phyloP scores from a whole-genome alignment of 1,140 invertebrate species.

The Venturia canescens region DNA sequence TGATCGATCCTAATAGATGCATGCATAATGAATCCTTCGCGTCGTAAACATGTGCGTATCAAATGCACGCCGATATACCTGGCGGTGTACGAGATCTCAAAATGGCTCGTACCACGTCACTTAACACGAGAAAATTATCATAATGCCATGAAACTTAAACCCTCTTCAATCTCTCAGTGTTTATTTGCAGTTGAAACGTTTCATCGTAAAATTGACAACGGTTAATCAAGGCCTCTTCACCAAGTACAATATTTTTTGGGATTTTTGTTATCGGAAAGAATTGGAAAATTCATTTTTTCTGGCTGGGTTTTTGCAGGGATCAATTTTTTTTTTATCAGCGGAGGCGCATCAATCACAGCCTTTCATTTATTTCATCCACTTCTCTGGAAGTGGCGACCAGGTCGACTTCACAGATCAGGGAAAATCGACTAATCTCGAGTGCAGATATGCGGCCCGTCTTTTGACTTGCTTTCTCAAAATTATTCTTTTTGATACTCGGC shows the following conservation, averaged over 20 bases:
- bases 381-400: too few relatives aligned
- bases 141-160: conserved; percentile 3
- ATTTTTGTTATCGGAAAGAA: not conserved
- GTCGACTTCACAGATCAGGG: too few relatives aligned
- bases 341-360: too few relatives aligned
- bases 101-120: not conserved
- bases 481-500: too few relatives aligned
- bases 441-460: too few relatives aligned
- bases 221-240: not conserved
- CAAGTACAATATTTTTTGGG: not conserved
- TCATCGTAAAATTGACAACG: not conserved
- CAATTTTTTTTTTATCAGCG: too few relatives aligned
- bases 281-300: not conserved
- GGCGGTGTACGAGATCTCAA: conserved; percentile 11
- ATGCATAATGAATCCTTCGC: conserved; percentile 63
- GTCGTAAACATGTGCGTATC: conserved; percentile 42
- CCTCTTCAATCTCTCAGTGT: not conserved
- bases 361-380: too few relatives aligned
- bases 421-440: too few relatives aligned
- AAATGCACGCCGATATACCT: conserved; percentile 54
- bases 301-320: not conserved
- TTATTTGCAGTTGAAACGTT: not conserved
- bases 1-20: conserved; percentile 72
- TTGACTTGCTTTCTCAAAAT: too few relatives aligned
- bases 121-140: conserved; percentile 16